phyloP scores from a whole-genome alignment of 2,888 invertebrate genomes.

The Hyppa rectilinea region DNA sequence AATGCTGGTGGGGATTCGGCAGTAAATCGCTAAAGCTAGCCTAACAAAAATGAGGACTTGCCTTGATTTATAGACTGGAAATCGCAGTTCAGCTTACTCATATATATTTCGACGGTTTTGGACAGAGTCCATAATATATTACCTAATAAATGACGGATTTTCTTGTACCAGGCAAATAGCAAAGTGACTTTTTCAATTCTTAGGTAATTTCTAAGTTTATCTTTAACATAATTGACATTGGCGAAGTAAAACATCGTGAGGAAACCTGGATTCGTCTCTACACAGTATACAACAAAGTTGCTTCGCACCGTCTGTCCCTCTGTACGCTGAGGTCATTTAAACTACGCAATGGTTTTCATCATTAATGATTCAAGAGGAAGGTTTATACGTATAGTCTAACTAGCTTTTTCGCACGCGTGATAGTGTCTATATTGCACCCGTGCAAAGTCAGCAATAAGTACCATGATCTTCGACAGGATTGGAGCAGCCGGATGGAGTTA shows the following conservation, averaged over 20 bases:
- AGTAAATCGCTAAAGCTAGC: conserved; percentile 47
- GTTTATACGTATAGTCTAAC: no score
- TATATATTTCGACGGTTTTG: conserved; percentile 30
- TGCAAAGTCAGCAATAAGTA: no score
- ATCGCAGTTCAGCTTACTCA: conserved; percentile 20
- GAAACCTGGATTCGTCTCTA: no score
- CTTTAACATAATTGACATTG: background rate
- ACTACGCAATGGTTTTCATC: no score
- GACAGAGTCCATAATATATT: background rate
- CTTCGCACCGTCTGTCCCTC: no score
- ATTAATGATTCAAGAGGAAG: no score
- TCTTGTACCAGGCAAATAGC: background rate
- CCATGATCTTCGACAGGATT: no score
- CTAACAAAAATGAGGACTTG: conserved; percentile 49
- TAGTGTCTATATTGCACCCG: no score
- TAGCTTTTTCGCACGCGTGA: no score
- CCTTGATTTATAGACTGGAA: conserved; percentile 43
- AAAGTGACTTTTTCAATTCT: background rate
- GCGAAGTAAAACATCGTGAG: background rate
- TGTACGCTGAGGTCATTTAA: no score
- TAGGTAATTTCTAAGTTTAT: background rate
- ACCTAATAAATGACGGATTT: conserved; percentile 3
- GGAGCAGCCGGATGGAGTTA: no score
- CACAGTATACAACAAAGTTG: no score
- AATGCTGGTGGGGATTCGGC: conserved; percentile 46